Evolutionary conservation across 2,888 invertebrate species (phyloP), one percentile per base, ranked within the genome.

Genomic region (Bursaphelenchus okinawaensis): DNA sequence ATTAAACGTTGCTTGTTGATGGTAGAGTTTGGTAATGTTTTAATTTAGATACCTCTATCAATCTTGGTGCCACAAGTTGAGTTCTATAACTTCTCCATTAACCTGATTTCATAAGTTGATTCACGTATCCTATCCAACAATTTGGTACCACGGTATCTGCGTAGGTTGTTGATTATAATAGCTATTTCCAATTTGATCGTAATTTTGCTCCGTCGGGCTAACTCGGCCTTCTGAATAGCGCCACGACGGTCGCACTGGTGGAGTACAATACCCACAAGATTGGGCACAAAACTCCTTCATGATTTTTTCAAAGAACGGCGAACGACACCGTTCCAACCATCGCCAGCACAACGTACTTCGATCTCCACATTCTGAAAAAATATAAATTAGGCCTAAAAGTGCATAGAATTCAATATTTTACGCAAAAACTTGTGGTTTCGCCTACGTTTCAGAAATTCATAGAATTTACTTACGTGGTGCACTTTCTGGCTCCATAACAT

Each of bases 251-350:
- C 60, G 22, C 12, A 50, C 19, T n/a, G 60, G 40, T 9, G 68
- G 66, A 16, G 60, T 60, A 29, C 68, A 68, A 55, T 62, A 68
- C n/a, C 68, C 68, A 40, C 65, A 67, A 16, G 67, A 67, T 52
- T 52, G 51, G 12, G 70, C 64, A 55, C 70, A 70, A 55, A 73
- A 70, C 26, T 70, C 75, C 51, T 73, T 68, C 81, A 82, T 82
- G 50, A 82, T 80, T 63, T 75, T 73, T 66, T 81, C 78, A 74
- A 81, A 82, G 68, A 79, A 80, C 63, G 73, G 76, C 27, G 79
- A 78, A 16, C 72, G 68, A 63, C 82, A 82, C 40, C 81, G 74
- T 52, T 77, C 78, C 23, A 79, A 71, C 82, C 81, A 82, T 24
- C 78, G 66, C 75, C 76, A 81, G 58, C 82, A 82, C 40, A 82